Conservation (phyloP, 2,888 invertebrate genomes). For the Corythucha ciliata region DNA sequence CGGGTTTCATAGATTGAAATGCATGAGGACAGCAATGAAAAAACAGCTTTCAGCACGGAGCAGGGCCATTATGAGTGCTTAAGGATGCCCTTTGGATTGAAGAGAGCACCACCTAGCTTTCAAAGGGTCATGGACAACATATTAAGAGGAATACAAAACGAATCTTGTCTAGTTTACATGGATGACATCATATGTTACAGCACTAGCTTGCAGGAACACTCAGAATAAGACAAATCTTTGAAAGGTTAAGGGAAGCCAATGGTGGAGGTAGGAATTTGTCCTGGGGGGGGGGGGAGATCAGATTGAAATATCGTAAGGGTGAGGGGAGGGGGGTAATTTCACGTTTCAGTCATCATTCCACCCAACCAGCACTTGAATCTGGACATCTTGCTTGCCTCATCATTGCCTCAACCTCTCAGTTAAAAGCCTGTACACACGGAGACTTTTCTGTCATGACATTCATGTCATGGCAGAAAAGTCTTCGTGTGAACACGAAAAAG, state of each 20-base stretch:
- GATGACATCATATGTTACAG: slow-evolving; percentile 24
- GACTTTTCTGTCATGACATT: too few species aligned
- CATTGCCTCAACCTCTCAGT: too few species aligned
- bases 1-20: slow-evolving; percentile 35
- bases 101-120: slow-evolving; percentile 2
- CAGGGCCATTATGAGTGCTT: slow-evolving; percentile 18
- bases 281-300: too few species aligned
- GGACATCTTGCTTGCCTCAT: too few species aligned
- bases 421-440: too few species aligned
- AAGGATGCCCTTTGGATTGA: slow-evolving; percentile 12
- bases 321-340: too few species aligned
- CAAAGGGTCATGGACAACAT: slow-evolving; percentile 19
- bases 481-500: too few species aligned
- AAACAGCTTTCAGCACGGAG: slow-evolving; percentile 23
- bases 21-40: background rate
- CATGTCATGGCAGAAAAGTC: too few species aligned
- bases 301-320: too few species aligned
- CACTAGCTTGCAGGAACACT: slow-evolving; percentile 21
- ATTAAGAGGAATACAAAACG: slow-evolving; percentile 2
- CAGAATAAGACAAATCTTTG: slow-evolving; percentile 15
- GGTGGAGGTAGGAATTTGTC: too few species aligned
- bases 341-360: too few species aligned
- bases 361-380: too few species aligned
- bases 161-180: slow-evolving; percentile 21
- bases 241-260: slow-evolving; percentile 18